Base-by-base conservation (phyloP, 2,888 invertebrate species). In the Aethes cnicana region DNA sequence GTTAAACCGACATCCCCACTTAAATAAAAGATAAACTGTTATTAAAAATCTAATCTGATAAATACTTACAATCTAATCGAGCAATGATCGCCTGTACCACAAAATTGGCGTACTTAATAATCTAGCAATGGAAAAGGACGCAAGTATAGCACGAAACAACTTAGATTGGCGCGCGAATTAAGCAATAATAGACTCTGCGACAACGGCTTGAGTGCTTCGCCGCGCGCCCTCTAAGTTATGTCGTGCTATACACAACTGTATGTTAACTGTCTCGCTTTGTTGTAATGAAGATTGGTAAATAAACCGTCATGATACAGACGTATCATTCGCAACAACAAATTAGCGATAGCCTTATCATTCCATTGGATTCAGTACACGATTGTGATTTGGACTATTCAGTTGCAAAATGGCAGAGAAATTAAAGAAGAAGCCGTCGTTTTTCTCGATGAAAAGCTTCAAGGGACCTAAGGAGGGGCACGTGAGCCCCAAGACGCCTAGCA, bases 341-440 rank as follows among this genome's bases (percentile, higher is more conserved):
- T 49, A 28, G n/a, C 18, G 28, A 26, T 26, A 41, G n/a, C 16
- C 12, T 26, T 42, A 43, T 47, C 42, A 11, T 9, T 43, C 18
- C 11, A 36, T 32, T 41, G 26, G 28, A 9, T n/a, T 20, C 36
- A 48, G 47, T 50, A 16, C 11, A 23, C 16, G 36, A 41, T 37
- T 23, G 48, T 41, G 7, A 18, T 43, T 46, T 18, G 14, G 39
- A 17, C 20, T 7, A 33, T 33, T 20, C 17, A 39, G 37, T 37
- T 26, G 17, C 3, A 64, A 63, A 55, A 88, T 87, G 87, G 68
- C 82, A 25, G 87, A 88, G 20, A 87, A 84, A 59, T 58, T 74
- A 36, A 87, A 84, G 56, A 86, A 81, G 53, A 84, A 74, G 36
- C 74, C 75, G 1, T 66, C 76, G 4, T 77, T 86, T 55, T 82